Conservation (phyloP, 2,888 invertebrate species). For the Noctuana brunneofusca region DNA sequence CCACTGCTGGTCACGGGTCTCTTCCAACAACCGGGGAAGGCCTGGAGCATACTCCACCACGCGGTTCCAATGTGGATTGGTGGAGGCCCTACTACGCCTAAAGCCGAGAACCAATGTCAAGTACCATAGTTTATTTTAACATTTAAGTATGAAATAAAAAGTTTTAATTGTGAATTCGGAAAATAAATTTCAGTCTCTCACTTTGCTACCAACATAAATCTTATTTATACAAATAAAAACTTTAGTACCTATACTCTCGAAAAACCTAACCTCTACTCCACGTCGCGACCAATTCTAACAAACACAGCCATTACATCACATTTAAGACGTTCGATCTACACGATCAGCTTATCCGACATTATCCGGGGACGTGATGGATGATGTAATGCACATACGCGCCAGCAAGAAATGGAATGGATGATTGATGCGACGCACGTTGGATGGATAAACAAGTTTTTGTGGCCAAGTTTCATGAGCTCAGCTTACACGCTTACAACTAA, state of each 20-base stretch:
- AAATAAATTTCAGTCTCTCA: not conserved
- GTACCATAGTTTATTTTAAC: too few relatives aligned
- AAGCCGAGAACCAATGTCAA: too few relatives aligned
- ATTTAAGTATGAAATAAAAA: too few relatives aligned
- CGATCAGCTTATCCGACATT: constrained; percentile 30
- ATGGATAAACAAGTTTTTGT: constrained; percentile 31
- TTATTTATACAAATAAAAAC: not conserved
- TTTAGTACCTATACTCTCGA: too few relatives aligned
- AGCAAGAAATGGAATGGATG: constrained; percentile 39
- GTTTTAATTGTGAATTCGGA: too few relatives aligned
- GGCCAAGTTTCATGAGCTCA: constrained; percentile 22
- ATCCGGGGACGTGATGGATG: constrained; percentile 36
- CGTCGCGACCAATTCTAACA: not conserved
- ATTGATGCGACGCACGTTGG: constrained; percentile 37
- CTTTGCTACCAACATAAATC: not conserved
- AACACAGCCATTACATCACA: constrained; percentile 1
- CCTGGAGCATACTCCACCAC: too few relatives aligned
- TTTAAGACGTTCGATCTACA: constrained; percentile 19
- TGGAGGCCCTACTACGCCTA: too few relatives aligned
- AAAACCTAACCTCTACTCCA: not conserved
- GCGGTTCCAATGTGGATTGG: too few relatives aligned
- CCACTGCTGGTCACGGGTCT: too few relatives aligned
- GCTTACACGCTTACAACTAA: constrained; percentile 12
- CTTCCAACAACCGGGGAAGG: too few relatives aligned
- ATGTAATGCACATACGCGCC: constrained; percentile 34